Percentiles rank a stretch among this genome's conserved stretches.
phyloP scores from a whole-genome alignment of 2,797 vertebrate species.

The Hirundo rustica region DNA sequence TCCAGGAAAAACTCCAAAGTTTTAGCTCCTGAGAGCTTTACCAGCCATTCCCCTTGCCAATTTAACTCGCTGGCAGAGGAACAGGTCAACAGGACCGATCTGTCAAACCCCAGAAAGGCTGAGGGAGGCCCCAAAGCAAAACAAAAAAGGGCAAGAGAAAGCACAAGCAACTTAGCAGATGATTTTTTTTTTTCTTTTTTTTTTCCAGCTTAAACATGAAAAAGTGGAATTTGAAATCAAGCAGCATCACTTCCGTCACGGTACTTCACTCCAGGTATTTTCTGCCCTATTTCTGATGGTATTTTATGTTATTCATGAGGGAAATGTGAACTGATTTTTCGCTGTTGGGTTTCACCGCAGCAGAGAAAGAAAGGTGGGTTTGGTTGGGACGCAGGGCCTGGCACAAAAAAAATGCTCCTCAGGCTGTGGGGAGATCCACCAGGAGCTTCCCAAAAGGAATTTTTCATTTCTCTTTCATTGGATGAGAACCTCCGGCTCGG shows the following conservation, averaged over 20 bases:
- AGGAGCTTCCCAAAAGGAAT: background rate
- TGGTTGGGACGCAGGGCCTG: background rate
- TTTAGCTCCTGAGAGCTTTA: background rate
- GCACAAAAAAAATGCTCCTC: rapidly evolving
- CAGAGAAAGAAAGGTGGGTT: background rate
- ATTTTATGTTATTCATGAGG: background rate
- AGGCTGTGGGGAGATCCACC: background rate
- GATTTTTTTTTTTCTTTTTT: background rate
- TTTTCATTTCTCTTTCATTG: too few species aligned
- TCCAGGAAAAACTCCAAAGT: background rate
- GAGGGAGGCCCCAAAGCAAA: background rate
- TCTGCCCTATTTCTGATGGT: background rate
- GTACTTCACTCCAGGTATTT: background rate
- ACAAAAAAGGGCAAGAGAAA: background rate
- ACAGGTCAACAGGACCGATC: background rate
- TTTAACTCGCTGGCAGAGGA: background rate
- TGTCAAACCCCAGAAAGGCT: background rate
- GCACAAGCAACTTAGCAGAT: background rate
- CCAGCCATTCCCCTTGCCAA: background rate
- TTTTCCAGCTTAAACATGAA: background rate
- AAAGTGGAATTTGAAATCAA: background rate
- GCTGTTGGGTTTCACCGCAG: background rate
- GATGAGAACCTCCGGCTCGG: background rate
- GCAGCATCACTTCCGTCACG: background rate
- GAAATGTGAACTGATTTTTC: background rate